Evolutionary conservation across 2,113 vertebrate species (phyloP), one percentile per base, ranked within the genome.

Genomic region (Gasterosteus aculeatus): DNA sequence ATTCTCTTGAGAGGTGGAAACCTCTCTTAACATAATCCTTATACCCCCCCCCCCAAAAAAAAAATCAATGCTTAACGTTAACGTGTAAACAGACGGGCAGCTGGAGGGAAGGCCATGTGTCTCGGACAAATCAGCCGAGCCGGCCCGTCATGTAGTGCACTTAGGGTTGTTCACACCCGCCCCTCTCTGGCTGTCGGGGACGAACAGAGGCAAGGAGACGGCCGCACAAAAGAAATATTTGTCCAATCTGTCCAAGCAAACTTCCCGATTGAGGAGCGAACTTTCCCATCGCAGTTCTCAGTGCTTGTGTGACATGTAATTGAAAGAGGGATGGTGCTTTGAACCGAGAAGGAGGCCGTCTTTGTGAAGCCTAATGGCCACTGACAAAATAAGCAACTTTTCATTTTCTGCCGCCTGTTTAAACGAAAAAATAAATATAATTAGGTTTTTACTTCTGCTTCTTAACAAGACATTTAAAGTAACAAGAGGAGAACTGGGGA

Each of bases 221-320:
- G 87, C 89, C 88, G 39, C 89, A 92, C 93, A 95, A 92, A 93
- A 81, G 90, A 92, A 91, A 93, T 94, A 93, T 95, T 95, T 94
- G 92, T 92, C 91, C 91, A 93, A 91, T 91, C 88, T 91, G 87
- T 93, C 90, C 92, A 92, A 92, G 92, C 93, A 91, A 90, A 90
- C 88, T 86, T 79, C 58, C 83, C 87, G 84, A 90, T 89, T 87
- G 90, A 88, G 84, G 84, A 76, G 74, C 85, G 83, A 91, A 91
- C 91, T 93, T 95, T 95, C 92, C 92, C 94, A 95, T 93, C 85
- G 63, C 73, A 66, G 69, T 39, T 39, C 79, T 86, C 67, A 69
- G 72, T 82, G 64, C 87, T 64, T 69, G 72, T 80, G 80, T 75
- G 87, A 86, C 82, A 19, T 78, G 74, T 70, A 78, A 88, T 72